Evolutionary conservation across 2,113 vertebrate genomes (phyloP), one percentile per base, ranked within the genome.

Genomic region (Lota lota): DNA sequence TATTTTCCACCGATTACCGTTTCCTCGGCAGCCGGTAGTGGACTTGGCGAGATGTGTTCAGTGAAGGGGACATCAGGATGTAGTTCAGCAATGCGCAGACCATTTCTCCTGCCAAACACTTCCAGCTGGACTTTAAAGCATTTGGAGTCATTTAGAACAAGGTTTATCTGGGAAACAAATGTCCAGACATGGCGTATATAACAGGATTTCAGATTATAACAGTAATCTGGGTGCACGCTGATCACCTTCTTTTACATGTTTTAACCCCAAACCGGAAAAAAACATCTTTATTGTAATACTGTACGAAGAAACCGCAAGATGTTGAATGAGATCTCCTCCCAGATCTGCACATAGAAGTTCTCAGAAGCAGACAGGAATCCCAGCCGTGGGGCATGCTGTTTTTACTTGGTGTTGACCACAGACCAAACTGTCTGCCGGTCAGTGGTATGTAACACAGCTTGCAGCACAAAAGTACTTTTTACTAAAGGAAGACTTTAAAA

Each of bases 41-140:
- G 20, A 36, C 18, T 28, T 57, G 22, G 50, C 63, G 66, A 76
- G 65, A 76, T 65, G 19, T 84, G 70, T 76, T 77, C 72, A 66
- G 18, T 36, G 57, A 20, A 47, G 28, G 60, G 28, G 21, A 40
- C 57, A 70, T 61, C 51, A 69, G 73, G 75, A 83, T 76, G 64
- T 50, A 40, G 51, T 75, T 67, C 76, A 56, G 72, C 16, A n/a
- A 4, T 20, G 47, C 53, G 17, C 36, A 16, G 28, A 36, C 59
- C 63, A 50, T 1, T 28, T 53, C 11, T 19, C 56, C 50, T 68
- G 53, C 17, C 22, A 69, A 33, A 14, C 15, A 28, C 33, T 67
- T 61, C 19, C 16, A 54, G 56, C 28, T 16, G 11, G 36, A 61
- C 18, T 36, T 64, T 5, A 70, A 47, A 47, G 8, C 40, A 47